These are phyloP conservation scores for Opisthograptis luteolata DNA, from an alignment of 2,888 invertebrate genomes.

Conservation along the genomic window DNA sequence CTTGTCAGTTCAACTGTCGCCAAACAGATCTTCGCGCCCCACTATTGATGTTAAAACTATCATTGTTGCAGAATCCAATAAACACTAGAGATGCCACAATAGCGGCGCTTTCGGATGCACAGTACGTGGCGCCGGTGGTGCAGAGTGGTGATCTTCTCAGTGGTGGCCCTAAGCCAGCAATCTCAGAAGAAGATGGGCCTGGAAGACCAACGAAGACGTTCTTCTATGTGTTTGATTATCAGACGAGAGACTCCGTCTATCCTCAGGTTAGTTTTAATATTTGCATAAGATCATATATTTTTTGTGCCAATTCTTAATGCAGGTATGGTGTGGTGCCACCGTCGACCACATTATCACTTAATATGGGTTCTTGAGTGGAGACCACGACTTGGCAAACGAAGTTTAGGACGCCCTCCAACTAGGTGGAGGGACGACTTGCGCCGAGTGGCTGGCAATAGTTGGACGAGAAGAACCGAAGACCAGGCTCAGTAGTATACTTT, in stretches of 20 bases:
- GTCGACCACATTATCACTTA: no score
- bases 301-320: not conserved
- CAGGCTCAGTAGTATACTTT: no score
- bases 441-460: no score
- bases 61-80: constrained; percentile 88
- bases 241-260: constrained; percentile 94
- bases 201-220: constrained; percentile 89
- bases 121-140: constrained; percentile 95
- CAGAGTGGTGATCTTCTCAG: constrained; percentile 93
- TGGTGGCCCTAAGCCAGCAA: constrained; percentile 85
- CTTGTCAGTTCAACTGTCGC: no score
- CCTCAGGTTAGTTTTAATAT: constrained; percentile 87
- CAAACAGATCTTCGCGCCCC: no score
- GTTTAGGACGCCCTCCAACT: no score
- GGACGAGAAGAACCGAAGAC: no score
- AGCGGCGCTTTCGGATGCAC: constrained; percentile 96
- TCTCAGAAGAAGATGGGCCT: constrained; percentile 80
- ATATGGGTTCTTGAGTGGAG: no score
- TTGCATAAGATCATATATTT: not conserved
- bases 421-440: no score
- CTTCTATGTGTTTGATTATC: constrained; percentile 96
- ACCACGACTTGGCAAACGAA: no score
- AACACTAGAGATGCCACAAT: constrained; percentile 95
- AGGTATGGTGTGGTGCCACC: no score
- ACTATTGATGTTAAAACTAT: no score